Evolutionary conservation across 2,888 invertebrate species (phyloP), one percentile per base, ranked within the genome.

Genomic region (Microchrysa polita): DNA sequence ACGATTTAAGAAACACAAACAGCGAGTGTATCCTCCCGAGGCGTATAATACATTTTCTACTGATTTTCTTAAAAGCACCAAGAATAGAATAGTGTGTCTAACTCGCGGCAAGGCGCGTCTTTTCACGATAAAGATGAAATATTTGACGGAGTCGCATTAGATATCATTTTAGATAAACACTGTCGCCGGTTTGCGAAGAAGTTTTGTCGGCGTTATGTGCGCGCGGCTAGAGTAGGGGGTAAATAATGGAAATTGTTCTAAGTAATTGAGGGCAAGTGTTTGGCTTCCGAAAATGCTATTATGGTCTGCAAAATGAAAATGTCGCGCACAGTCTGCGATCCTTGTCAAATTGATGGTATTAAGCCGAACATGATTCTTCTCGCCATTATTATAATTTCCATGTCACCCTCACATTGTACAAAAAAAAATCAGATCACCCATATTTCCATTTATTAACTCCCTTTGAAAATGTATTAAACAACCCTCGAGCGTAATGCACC

Each of bases 81-180:
- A n/a, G n/a, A n/a, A n/a, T 18, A 27, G 55, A 59, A 12, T n/a
- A 48, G 5, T 48, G n/a, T n/a, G 22, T 10, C 48, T 48, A 42
- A 44, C 14, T 18, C 20, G 22, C 23, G 20, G n/a, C n/a, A n/a
- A 42, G 48, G 10, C 42, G n/a, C 40, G 16, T 61, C 5, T 10
- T 16, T 18, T 14, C 22, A 20, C 27, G 69, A 69, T 69, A 69
- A 69, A 69, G 69, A 69, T 69, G 69, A 69, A 57, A 69, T 69
- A 69, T 69, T 69, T 23, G 52, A 67, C 40, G 23, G 44, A 22
- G 57, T 1, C 55, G 55, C 69, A 57, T 57, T 69, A 55, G 69
- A 55, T 69, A 57, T 40, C 57, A 57, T 55, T 69, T 57, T 40
- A 57, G 69, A 69, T 69, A 69, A 69, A 69, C 40, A 69, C 53